A percentile compares a stretch with the other conserved stretches of the same genome.
These are phyloP conservation scores for Drosophila niveifrons DNA, from an alignment of 2,888 invertebrate species.

Conservation along the genomic window DNA sequence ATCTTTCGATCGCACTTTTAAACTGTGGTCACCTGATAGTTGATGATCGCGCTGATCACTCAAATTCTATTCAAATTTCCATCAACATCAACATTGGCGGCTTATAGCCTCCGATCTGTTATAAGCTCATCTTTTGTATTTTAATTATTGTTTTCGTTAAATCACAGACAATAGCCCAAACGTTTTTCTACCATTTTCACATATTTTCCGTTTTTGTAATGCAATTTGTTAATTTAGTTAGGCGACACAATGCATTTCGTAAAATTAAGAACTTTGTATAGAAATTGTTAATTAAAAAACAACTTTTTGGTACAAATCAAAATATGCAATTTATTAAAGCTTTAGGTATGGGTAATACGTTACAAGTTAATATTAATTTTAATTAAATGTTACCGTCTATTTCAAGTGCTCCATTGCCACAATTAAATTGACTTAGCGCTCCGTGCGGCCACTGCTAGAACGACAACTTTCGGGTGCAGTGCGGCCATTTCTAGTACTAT, in stretches of 20 bases:
- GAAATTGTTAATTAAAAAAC: conserved; percentile 76
- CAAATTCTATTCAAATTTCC: conserved; percentile 18
- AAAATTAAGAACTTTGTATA: conserved; percentile 75
- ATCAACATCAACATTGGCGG: conserved; percentile 30
- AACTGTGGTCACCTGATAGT: conserved; percentile 95
- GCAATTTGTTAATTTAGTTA: conserved; percentile 81
- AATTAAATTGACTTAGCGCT: background rate
- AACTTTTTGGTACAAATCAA: conserved; percentile 74
- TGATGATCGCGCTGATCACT: conserved; percentile 57
- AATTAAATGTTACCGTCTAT: too few species aligned
- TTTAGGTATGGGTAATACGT: background rate
- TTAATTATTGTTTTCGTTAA: conserved; percentile 67
- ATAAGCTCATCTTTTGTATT: conserved; percentile 46
- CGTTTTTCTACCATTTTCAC: conserved; percentile 35
- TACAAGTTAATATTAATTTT: too few species aligned
- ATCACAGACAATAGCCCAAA: conserved; percentile 75
- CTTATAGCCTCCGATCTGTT: conserved; percentile 33
- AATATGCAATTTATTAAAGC: background rate
- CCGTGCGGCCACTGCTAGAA: background rate
- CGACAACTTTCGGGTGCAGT: background rate
- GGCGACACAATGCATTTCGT: conserved; percentile 75
- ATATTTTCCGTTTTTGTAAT: conserved; percentile 64
- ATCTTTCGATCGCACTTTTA: conserved; percentile 98
- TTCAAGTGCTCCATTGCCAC: too few species aligned
- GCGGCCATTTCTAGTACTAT: background rate